Base-by-base conservation (phyloP, 2,113 vertebrate genomes). In the Oncorhynchus keta region DNA sequence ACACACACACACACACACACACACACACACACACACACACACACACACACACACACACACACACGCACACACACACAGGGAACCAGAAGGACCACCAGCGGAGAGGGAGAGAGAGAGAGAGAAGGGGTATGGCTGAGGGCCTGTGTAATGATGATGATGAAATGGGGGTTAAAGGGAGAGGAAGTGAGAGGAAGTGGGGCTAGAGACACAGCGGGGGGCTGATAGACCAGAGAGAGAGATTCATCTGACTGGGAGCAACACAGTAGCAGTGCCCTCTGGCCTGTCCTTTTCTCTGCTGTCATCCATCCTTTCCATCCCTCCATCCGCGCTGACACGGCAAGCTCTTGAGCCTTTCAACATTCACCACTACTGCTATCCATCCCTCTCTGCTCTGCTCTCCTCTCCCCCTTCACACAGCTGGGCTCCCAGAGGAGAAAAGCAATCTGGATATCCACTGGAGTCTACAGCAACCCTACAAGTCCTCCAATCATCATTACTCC, bases 141-240 rank as follows among this genome's bases (percentile, higher is more conserved):
- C 35, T 35, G 35, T 35, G 35, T 8, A 8, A 8, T 2, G 35
- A 35, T 8, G 35, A 35, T 35, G 20, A 39, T 20, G 68, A 18
- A 7, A 49, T 45, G 20, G 18, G 49, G 48, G 59, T 62, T 75
- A 77, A 71, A 45, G 85, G 77, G 76, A 68, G 88, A 87, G 89
- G 22, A n/a, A 65, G 62, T n/a, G 30, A 64, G 62, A 65, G 62
- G 8, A n/a, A 22, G 62, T 20, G 22, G 18, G 9, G 18, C 9
- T 20, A 22, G 18, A 22, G 18, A 65, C 62, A 65, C 18, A 65
- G 18, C 4, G 1, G 22, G 9, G 62, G 35, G 35, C 35, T 35
- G 35, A 35, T 35, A 35, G 35, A 35, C 35, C 35, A 24, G 18
- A 65, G 62, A 65, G 8, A 65, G 22, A 57, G 20, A 39, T 39